These are phyloP conservation scores for Apeira syringaria DNA, from an alignment of 2,888 invertebrate genomes.

Conservation along the genomic window DNA sequence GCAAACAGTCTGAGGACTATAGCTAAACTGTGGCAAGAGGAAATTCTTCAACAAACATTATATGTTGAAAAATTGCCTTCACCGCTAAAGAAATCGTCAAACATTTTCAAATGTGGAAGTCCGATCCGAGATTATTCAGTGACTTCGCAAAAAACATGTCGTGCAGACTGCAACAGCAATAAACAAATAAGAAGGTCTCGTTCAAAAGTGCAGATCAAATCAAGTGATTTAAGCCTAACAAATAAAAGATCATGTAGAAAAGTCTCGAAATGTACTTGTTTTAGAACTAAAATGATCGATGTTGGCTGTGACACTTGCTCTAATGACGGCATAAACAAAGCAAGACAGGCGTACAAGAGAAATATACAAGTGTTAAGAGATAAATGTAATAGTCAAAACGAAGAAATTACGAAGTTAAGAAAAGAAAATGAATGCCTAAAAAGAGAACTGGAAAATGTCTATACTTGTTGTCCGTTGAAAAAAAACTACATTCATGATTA, in stretches of 20 bases:
- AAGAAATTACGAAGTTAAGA: slow-evolving; percentile 52
- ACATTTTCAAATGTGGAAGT: slow-evolving; percentile 4
- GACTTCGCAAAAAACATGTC: slow-evolving; percentile 3
- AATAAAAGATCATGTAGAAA: slow-evolving; percentile 27
- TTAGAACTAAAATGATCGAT: slow-evolving; percentile 42
- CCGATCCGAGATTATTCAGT: slow-evolving; percentile 6
- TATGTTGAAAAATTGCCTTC: slow-evolving; percentile 50
- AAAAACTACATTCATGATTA: slow-evolving; percentile 26
- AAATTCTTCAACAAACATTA: slow-evolving; percentile 58
- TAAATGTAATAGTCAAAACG: slow-evolving; percentile 44
- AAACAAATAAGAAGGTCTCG: not conserved
- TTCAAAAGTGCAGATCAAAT: slow-evolving; percentile 1
- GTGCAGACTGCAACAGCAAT: slow-evolving; percentile 1
- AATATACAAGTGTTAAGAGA: slow-evolving; percentile 49
- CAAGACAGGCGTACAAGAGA: slow-evolving; percentile 39
- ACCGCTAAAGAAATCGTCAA: slow-evolving; percentile 25
- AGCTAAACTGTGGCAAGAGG: slow-evolving; percentile 58
- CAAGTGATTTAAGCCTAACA: slow-evolving; percentile 1
- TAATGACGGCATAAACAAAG: slow-evolving; percentile 31
- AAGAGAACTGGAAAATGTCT: slow-evolving; percentile 52
- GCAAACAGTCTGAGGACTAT: slow-evolving; percentile 50
- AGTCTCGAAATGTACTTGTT: slow-evolving; percentile 41
- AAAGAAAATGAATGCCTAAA: slow-evolving; percentile 58
- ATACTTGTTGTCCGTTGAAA: slow-evolving; percentile 39
- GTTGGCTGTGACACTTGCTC: slow-evolving; percentile 43